Base-by-base conservation (phyloP, 2,888 invertebrate genomes). In the Plutella xylostella region DNA sequence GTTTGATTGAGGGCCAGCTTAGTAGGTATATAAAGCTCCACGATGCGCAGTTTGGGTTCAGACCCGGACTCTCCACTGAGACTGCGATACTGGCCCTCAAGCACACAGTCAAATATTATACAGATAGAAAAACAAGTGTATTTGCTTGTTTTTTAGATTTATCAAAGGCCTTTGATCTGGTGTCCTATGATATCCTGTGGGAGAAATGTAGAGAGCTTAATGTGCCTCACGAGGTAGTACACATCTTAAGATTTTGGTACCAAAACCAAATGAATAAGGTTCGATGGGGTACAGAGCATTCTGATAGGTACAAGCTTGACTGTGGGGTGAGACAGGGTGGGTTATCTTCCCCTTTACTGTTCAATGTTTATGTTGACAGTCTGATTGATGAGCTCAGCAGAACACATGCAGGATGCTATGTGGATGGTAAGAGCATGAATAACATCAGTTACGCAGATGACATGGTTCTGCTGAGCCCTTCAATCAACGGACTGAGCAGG, bases 391-490 rank as follows among this genome's bases (percentile, higher is more conserved):
- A 19, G 41, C 42, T 44, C 34, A 44, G 40, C 38, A 15, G 41
- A 15, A 25, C 31, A 3, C 11, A 19, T 28, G 44, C 22, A 22
- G 47, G 47, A 2, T 42, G 47, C 22, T 34, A 20, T 11, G 25
- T 52, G 5, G 49, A 48, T 22, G 45, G 43, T 7, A 19, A 40
- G 3, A 33, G 22, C 21, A 31, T 49, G 9, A 51, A 48, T 28
- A 49, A 45, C 21, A 38, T 51, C 2, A 51, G 48, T 19, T 50
- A n/a, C n/a, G n/a, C n/a, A n/a, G n/a, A n/a, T n/a, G 50, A 51
- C 37, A 51, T 50, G 51, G 48, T 21, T 33, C 31, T 45, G 20
- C 40, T 33, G 31, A 34, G 34, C 9, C n/a, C 34, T 4, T 34
- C 34, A 9, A 14, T 34, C 34, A 14, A 9, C 4, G 17, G 15